phyloP scores from a whole-genome alignment of 1,140 invertebrate species.

The Drosophila varians region DNA sequence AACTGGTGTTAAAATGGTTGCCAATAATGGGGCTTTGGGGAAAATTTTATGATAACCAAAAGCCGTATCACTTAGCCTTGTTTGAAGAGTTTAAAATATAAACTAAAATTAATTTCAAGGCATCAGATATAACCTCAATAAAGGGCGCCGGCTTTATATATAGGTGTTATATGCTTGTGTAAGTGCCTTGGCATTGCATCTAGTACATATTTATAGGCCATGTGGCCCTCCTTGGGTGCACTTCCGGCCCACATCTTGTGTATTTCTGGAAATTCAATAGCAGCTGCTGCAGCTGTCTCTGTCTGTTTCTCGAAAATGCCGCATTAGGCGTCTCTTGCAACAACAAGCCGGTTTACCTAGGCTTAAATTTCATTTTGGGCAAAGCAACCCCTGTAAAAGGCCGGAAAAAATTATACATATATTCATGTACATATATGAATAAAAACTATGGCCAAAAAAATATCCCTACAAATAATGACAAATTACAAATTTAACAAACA shows the following conservation, averaged over 20 bases:
- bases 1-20: neutral
- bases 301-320: conserved; percentile 50
- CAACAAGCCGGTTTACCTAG: conserved; percentile 65
- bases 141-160: conserved; percentile 10
- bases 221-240: conserved; percentile 37
- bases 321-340: conserved; percentile 16
- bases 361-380: conserved; percentile 33
- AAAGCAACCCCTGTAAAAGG: conserved; percentile 52
- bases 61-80: neutral
- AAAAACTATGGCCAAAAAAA: neutral
- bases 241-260: conserved; percentile 49
- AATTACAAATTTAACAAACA: no score
- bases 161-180: neutral
- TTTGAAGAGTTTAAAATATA: neutral
- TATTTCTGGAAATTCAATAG: conserved; percentile 57
- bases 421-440: conserved; percentile 1
- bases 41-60: neutral
- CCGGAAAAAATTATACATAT: conserved; percentile 10
- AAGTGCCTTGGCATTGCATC: neutral
- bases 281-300: conserved; percentile 46
- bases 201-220: conserved; percentile 11
- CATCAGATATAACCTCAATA: conserved; percentile 35
- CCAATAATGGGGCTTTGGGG: neutral
- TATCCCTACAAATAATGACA: no score
- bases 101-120: neutral